These are phyloP conservation scores for Erpobdella octoculata DNA, from an alignment of 2,888 invertebrate genomes.

Conservation along the genomic window DNA sequence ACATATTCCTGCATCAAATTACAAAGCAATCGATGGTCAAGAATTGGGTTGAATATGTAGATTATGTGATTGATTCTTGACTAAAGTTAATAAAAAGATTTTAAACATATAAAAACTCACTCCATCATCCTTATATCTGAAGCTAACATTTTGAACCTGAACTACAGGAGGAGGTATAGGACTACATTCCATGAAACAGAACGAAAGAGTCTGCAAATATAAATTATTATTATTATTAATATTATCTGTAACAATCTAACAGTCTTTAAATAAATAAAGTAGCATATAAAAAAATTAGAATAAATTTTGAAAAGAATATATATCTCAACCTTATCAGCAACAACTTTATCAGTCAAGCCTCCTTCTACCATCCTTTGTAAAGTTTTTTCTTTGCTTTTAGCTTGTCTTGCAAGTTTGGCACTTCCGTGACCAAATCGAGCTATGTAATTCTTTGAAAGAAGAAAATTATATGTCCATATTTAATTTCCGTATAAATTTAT, in stretches of 20 bases:
- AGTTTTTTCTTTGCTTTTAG: constrained; percentile 98
- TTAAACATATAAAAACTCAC: constrained; percentile 40
- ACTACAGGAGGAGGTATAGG: constrained; percentile 96
- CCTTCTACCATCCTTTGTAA: constrained; percentile 97
- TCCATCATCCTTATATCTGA: constrained; percentile 75
- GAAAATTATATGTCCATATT: background rate
- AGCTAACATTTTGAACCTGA: constrained; percentile 97
- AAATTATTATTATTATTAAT: background rate
- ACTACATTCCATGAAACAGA: constrained; percentile 91
- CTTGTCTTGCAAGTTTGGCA: constrained; percentile 93
- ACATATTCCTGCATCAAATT: no score
- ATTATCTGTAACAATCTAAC: background rate
- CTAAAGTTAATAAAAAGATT: background rate
- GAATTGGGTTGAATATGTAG: no score
- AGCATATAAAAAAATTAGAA: no score
- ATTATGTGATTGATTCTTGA: no score
- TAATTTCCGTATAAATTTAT: background rate
- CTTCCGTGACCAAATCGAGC: constrained; percentile 98
- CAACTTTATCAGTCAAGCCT: constrained; percentile 88
- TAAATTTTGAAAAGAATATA: background rate
- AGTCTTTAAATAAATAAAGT: no score
- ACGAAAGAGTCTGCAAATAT: constrained; percentile 55
- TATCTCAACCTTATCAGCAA: constrained; percentile 65
- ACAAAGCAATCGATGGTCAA: no score
- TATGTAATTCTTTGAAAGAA: constrained; percentile 72